Percentiles rank a stretch among this genome's conserved stretches.
These are phyloP conservation scores for Labrus mixtus DNA, from an alignment of 2,113 vertebrate genomes.

Conservation along the genomic window DNA sequence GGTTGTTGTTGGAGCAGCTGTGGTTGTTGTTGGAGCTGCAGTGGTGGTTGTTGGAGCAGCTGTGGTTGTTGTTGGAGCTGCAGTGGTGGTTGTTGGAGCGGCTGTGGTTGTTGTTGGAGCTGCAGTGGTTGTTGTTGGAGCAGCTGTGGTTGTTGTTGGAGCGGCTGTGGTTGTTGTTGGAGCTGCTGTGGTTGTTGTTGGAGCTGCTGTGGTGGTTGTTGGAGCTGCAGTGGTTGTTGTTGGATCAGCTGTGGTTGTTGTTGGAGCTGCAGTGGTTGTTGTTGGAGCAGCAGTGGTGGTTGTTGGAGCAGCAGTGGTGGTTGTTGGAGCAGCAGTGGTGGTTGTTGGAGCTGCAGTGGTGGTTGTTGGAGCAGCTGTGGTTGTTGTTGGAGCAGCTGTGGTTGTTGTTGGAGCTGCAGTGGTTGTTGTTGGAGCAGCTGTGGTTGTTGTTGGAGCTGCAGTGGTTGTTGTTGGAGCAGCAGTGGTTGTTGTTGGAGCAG, in stretches of 20 bases:
- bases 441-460: too few species aligned
- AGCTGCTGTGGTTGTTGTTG: not conserved
- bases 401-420: too few species aligned
- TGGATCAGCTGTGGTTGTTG: not conserved
- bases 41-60: not conserved
- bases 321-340: not conserved
- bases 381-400: too few species aligned
- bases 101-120: too few species aligned
- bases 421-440: too few species aligned
- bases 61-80: not conserved
- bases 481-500: not conserved
- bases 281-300: not conserved
- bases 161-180: not conserved
- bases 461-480: too few species aligned
- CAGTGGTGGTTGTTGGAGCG: too few species aligned
- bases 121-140: not conserved
- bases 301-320: not conserved
- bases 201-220: not conserved
- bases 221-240: not conserved
- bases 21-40: too few species aligned
- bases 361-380: too few species aligned
- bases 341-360: not conserved
- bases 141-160: not conserved
- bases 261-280: not conserved
- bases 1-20: too few species aligned